phyloP scores from a whole-genome alignment of 2,797 vertebrate species.

The Mus caroli region DNA sequence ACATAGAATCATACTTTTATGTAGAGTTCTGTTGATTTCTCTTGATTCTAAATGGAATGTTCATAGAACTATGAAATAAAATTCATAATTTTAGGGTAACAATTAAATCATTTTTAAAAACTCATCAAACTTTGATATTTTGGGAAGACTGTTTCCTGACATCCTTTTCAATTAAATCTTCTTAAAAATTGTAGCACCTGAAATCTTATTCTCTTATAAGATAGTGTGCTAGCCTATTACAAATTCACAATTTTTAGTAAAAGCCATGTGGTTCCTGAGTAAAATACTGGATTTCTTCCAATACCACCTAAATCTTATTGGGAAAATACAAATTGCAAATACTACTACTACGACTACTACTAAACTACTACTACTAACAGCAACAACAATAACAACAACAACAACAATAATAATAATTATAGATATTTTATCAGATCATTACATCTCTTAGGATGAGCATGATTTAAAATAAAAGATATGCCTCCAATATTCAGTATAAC shows the following conservation, averaged over 20 bases:
- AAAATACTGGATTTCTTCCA: not conserved
- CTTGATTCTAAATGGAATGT: not conserved
- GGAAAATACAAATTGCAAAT: not conserved
- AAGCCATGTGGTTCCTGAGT: not conserved
- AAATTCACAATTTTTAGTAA: not conserved
- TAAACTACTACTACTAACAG: not conserved
- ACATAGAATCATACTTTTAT: not conserved
- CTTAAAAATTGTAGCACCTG: not conserved
- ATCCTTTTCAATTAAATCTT: not conserved
- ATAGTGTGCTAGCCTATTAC: not conserved
- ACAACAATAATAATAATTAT: not conserved
- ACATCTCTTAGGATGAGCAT: not conserved
- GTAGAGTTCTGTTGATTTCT: not conserved
- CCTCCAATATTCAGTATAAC: not conserved
- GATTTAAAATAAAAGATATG: not conserved
- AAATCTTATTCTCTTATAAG: not conserved
- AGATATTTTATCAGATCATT: not conserved
- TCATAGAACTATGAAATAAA: slow-evolving; percentile 26
- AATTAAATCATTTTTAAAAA: not conserved
- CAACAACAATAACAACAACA: not conserved
- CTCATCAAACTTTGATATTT: not conserved
- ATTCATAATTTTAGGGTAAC: not conserved
- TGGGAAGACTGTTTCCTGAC: not conserved
- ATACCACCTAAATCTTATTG: no score
- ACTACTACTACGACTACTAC: no score